Conservation (phyloP, 2,888 invertebrate species). For the Meta bourneti region DNA sequence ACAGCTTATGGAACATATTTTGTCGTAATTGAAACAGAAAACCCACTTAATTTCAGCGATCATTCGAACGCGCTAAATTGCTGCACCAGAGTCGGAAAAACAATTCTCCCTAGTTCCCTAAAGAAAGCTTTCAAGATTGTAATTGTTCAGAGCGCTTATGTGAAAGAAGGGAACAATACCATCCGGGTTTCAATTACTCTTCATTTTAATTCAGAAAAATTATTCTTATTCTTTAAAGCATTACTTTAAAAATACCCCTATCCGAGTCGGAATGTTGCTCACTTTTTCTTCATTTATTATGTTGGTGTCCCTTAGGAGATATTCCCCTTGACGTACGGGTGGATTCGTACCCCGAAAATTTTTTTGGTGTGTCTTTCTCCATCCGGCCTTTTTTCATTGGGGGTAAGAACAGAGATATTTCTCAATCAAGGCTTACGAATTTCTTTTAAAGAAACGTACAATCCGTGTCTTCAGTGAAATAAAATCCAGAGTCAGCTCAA, state of each 20-base stretch:
- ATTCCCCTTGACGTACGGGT: conserved; percentile 6
- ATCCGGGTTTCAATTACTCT: too few species aligned
- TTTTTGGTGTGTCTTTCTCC: neutral
- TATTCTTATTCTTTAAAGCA: too few species aligned
- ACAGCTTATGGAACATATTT: too few species aligned
- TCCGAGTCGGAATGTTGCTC: neutral
- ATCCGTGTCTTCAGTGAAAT: neutral
- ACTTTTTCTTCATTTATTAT: conserved; percentile 28
- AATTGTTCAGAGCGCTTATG: too few species aligned
- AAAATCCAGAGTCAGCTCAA: neutral
- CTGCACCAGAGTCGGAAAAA: too few species aligned
- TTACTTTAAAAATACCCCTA: conserved; percentile 4
- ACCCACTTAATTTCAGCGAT: too few species aligned
- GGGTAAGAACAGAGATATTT: neutral
- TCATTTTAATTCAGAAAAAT: too few species aligned
- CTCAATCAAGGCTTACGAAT: conserved; percentile 4
- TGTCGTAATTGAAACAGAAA: too few species aligned
- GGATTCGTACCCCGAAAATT: neutral
- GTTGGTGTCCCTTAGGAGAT: neutral
- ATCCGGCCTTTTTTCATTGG: neutral
- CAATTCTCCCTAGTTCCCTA: too few species aligned
- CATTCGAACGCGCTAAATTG: too few species aligned
- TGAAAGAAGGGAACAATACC: too few species aligned
- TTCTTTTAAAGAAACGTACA: neutral
- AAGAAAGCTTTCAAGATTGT: too few species aligned